phyloP scores from a whole-genome alignment of 2,113 vertebrate species.

The Salminus brasiliensis region DNA sequence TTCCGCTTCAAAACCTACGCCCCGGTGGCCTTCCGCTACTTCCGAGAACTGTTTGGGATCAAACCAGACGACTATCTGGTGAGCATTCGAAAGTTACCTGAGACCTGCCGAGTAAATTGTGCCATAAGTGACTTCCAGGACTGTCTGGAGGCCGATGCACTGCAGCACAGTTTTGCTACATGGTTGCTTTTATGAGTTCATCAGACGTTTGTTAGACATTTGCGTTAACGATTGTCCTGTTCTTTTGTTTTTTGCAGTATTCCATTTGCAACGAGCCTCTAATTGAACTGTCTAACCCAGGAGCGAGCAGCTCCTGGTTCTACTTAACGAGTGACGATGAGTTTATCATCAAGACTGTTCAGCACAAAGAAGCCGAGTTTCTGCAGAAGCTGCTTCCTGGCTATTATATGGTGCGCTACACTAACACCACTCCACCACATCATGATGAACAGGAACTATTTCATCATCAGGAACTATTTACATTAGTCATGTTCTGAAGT shows the following conservation, averaged over 20 bases:
- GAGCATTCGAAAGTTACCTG: slow-evolving; percentile 58
- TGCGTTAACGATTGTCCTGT: too few relatives aligned
- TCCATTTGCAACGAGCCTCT: slow-evolving; percentile 94
- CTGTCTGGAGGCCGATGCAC: neutral
- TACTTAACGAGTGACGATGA: slow-evolving; percentile 96
- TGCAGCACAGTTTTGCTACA: neutral
- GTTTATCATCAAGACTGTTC: slow-evolving; percentile 98
- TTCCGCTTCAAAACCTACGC: slow-evolving; percentile 97
- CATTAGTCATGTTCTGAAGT: too few relatives aligned
- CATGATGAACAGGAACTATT: neutral
- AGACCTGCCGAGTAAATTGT: neutral
- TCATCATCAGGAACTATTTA: too few relatives aligned
- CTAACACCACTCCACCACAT: neutral
- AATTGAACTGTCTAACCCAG: slow-evolving; percentile 93
- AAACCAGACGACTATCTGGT: slow-evolving; percentile 97
- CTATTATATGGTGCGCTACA: slow-evolving; percentile 92
- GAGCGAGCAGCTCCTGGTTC: slow-evolving; percentile 96
- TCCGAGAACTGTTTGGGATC: slow-evolving; percentile 97
- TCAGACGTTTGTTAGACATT: too few relatives aligned
- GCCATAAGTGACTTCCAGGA: neutral
- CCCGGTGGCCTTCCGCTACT: slow-evolving; percentile 95
- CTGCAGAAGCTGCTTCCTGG: slow-evolving; percentile 95
- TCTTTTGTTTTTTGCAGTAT: slow-evolving; percentile 76
- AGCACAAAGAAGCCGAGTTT: slow-evolving; percentile 96
- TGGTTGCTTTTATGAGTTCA: too few relatives aligned